phyloP scores from a whole-genome alignment of 2,113 vertebrate species.

The Lichenostomus cassidix region DNA sequence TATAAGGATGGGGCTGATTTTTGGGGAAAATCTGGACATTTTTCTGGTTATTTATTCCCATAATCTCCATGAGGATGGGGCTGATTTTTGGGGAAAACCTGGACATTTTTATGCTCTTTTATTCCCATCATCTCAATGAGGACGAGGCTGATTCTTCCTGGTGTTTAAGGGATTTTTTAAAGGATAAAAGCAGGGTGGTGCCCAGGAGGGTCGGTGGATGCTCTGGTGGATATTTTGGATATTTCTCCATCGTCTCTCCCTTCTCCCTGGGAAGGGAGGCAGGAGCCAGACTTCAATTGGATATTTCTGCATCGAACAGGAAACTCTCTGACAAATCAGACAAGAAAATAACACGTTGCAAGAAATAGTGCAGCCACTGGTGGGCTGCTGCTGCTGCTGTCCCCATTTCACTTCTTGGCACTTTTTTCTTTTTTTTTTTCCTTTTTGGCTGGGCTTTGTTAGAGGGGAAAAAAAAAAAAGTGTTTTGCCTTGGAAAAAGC shows the following conservation, averaged over 20 bases:
- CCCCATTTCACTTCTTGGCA: slow-evolving; percentile 26
- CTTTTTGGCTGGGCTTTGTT: not conserved
- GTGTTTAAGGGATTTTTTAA: not conserved
- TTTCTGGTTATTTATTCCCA: no score
- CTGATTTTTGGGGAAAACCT: no score
- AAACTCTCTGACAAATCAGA: slow-evolving; percentile 49
- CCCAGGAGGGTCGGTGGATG: fast-evolving
- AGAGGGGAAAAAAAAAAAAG: not conserved
- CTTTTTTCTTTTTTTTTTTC: no score
- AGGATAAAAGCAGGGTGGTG: not conserved
- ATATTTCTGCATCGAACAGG: slow-evolving; percentile 19
- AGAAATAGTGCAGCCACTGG: slow-evolving; percentile 38
- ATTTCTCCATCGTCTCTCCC: not conserved
- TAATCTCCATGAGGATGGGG: no score
- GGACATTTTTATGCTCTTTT: not conserved
- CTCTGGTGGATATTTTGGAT: not conserved
- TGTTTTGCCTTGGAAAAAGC: not conserved
- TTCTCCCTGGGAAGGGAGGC: not conserved
- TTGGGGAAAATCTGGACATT: no score
- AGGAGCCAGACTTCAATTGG: slow-evolving; percentile 22
- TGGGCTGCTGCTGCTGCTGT: slow-evolving; percentile 16
- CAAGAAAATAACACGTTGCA: slow-evolving; percentile 57
- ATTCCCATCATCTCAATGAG: not conserved
- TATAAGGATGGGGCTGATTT: no score
- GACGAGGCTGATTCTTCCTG: not conserved